Evolutionary conservation across 2,113 vertebrate genomes (phyloP).

Genomic region (Corvus hawaiiensis): DNA sequence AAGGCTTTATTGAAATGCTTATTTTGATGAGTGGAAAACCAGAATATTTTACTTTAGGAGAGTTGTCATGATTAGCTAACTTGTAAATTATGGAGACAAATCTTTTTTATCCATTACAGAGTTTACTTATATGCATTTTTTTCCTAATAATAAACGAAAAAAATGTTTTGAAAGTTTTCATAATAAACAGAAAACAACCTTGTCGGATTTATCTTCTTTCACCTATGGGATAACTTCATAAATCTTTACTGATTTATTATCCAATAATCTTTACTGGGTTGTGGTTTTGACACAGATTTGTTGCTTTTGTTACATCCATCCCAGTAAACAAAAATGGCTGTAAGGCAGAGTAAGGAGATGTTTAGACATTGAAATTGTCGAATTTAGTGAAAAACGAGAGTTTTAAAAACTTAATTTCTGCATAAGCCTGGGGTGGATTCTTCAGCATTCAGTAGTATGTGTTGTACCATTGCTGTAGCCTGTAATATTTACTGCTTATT

Average conservation of each 20-base stretch:
- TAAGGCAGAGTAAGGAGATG: not conserved
- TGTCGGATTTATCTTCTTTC: constrained; percentile 41
- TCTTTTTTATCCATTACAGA: constrained; percentile 44
- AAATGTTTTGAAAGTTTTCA: constrained; percentile 38
- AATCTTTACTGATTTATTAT: constrained; percentile 36
- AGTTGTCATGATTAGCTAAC: not conserved
- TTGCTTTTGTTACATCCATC: not conserved
- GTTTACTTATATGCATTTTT: constrained; percentile 35
- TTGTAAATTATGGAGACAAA: constrained; percentile 19
- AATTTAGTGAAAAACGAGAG: constrained; percentile 57
- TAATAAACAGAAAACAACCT: constrained; percentile 20
- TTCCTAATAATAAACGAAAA: constrained; percentile 39
- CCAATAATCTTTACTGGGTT: constrained; percentile 5
- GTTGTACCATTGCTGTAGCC: constrained; percentile 20
- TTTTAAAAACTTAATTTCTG: constrained; percentile 31
- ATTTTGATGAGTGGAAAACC: not conserved
- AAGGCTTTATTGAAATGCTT: not conserved
- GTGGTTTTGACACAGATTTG: not conserved
- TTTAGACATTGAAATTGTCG: constrained; percentile 45
- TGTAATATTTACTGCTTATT: constrained; percentile 37
- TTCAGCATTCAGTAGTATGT: not conserved
- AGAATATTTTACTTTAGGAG: not conserved
- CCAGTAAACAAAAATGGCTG: not conserved
- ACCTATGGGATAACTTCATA: not conserved
- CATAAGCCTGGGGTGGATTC: not conserved